A percentile compares a stretch with the other conserved stretches of the same genome.
Evolutionary conservation across 92 coral and sea anemone genomes (phyloP).

Genomic region (Muricea muricata): DNA sequence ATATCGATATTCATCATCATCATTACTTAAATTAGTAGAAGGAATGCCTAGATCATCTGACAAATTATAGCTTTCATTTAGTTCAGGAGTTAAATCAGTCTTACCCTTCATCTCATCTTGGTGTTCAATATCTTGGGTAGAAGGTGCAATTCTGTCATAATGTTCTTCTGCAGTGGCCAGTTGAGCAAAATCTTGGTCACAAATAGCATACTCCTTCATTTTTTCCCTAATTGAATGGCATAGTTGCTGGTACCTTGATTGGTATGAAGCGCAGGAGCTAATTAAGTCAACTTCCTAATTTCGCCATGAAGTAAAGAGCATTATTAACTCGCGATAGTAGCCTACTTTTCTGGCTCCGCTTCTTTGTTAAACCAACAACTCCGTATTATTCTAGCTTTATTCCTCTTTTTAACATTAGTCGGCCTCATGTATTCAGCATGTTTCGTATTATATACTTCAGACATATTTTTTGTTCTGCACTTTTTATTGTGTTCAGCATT

Average conservation of each 20-base stretch:
- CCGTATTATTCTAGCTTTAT: not conserved
- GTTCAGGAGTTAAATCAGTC: not conserved
- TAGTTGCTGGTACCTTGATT: conserved; percentile 13
- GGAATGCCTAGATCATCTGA: too few species aligned
- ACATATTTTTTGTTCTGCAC: too few species aligned
- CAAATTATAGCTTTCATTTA: too few species aligned
- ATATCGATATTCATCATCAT: not conserved
- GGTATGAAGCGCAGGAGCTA: conserved; percentile 31
- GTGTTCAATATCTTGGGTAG: not conserved
- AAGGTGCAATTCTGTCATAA: not conserved
- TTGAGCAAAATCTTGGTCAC: not conserved
- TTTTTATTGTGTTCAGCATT: too few species aligned
- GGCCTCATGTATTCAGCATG: too few species aligned
- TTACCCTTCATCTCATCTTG: not conserved
- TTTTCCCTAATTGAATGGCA: not conserved
- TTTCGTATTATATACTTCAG: too few species aligned
- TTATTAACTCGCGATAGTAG: not conserved
- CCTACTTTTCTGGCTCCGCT: not conserved
- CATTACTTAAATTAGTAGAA: too few species aligned
- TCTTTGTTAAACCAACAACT: not conserved
- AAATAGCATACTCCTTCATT: not conserved
- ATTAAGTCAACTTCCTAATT: conserved; percentile 60
- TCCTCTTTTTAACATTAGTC: not conserved
- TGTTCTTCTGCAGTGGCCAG: not conserved
- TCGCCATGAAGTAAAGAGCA: conserved; percentile 60